Conservation (phyloP, 64 coral and sea anemone species). For the Montipora cactus region DNA sequence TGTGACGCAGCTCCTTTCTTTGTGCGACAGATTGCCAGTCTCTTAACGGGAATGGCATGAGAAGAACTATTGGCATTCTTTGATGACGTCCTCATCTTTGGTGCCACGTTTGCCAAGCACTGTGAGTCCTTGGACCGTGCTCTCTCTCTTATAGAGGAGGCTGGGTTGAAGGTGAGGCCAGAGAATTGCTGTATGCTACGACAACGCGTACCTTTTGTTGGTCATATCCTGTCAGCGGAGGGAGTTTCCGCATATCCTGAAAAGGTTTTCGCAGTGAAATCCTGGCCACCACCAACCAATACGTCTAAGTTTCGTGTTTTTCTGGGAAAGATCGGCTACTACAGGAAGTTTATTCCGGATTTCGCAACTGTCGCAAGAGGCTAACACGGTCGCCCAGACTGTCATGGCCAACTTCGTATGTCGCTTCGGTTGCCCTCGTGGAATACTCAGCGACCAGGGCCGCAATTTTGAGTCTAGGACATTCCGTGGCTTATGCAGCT, state of each 20-base stretch:
- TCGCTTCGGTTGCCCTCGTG: conserved; percentile 14
- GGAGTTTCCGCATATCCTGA: conserved; percentile 50
- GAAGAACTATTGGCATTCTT: conserved; percentile 31
- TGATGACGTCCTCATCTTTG: conserved; percentile 37
- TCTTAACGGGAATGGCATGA: conserved; percentile 46
- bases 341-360: background rate
- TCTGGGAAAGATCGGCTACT: no score
- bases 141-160: conserved; percentile 9
- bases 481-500: conserved; percentile 35
- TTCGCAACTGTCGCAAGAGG: conserved; percentile 37
- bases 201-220: conserved; percentile 34
- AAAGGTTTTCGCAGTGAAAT: conserved; percentile 49
- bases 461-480: conserved; percentile 45
- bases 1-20: conserved; percentile 55
- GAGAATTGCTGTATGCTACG: conserved; percentile 48
- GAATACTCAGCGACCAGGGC: conserved; percentile 41
- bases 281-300: conserved; percentile 63
- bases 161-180: conserved; percentile 57
- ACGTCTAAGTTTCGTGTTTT: conserved; percentile 35
- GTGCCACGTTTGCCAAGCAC: conserved; percentile 22
- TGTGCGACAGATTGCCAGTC: conserved; percentile 20
- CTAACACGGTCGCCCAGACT: background rate
- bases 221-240: conserved; percentile 46
- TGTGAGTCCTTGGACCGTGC: conserved; percentile 35
- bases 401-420: background rate